phyloP scores from a whole-genome alignment of 2,113 vertebrate species.

The Tretioscincus oriximinensis region DNA sequence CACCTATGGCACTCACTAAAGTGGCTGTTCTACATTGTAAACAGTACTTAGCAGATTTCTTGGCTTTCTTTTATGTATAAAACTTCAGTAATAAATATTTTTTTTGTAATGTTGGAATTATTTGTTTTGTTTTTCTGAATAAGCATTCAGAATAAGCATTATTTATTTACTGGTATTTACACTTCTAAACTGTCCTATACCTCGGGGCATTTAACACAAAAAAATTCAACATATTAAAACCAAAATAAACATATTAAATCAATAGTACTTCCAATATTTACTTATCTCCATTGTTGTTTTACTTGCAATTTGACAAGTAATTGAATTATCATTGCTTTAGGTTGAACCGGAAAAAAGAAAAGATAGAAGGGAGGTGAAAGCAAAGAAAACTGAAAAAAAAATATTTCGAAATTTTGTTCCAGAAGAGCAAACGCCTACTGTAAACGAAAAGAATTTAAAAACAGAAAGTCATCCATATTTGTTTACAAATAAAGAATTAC shows the following conservation, averaged over 20 bases:
- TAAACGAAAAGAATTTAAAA: slow-evolving; percentile 29
- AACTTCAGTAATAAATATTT: too few relatives aligned
- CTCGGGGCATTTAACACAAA: too few relatives aligned
- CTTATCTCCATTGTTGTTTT: background rate
- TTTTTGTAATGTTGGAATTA: background rate
- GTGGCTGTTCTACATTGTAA: too few relatives aligned
- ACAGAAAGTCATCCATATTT: background rate
- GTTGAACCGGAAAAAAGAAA: slow-evolving; percentile 59
- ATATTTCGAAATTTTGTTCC: slow-evolving; percentile 18
- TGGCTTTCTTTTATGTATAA: background rate
- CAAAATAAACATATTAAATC: too few relatives aligned
- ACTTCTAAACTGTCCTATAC: too few relatives aligned
- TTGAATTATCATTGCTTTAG: slow-evolving; percentile 66
- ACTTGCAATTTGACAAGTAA: slow-evolving; percentile 27
- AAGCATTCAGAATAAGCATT: background rate
- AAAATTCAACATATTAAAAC: too few relatives aligned
- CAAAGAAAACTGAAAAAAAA: slow-evolving; percentile 35
- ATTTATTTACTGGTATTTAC: background rate
- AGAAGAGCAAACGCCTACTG: slow-evolving; percentile 41
- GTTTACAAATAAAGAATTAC: too few relatives aligned
- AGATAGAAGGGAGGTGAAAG: slow-evolving; percentile 10
- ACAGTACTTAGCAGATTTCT: too few relatives aligned
- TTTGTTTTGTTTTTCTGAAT: background rate
- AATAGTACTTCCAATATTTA: too few relatives aligned
- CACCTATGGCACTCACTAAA: too few relatives aligned